These are phyloP conservation scores for Archocentrus centrarchus DNA, from an alignment of 2,113 vertebrate species.

Conservation along the genomic window DNA sequence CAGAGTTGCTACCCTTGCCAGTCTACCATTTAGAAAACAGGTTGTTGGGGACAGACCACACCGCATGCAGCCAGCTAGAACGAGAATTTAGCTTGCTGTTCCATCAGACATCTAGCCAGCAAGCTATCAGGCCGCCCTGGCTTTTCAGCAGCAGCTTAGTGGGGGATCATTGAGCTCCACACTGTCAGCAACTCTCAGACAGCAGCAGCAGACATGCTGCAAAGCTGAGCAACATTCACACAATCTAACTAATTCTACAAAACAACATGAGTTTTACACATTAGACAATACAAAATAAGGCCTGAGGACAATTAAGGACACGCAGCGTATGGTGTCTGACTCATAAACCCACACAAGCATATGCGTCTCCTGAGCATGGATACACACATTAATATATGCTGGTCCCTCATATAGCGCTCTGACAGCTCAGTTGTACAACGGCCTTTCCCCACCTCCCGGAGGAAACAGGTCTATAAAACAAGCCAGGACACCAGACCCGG, in stretches of 20 bases:
- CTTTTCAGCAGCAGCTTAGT: slow-evolving; percentile 70
- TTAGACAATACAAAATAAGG: slow-evolving; percentile 13
- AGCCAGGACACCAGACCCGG: slow-evolving; percentile 65
- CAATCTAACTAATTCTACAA: slow-evolving; percentile 26
- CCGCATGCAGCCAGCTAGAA: slow-evolving; percentile 31
- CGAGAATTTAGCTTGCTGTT: slow-evolving; percentile 25
- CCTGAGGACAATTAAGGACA: slow-evolving; percentile 32
- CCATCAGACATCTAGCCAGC: slow-evolving; percentile 37
- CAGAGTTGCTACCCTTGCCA: not conserved
- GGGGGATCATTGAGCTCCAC: slow-evolving; percentile 67
- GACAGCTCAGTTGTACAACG: slow-evolving; percentile 40
- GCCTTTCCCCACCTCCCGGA: slow-evolving; percentile 36
- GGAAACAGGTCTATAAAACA: slow-evolving; percentile 57
- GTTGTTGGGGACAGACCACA: slow-evolving; percentile 11
- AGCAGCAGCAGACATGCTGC: not conserved
- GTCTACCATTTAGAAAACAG: slow-evolving; percentile 5
- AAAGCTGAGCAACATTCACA: slow-evolving; percentile 38
- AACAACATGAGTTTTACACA: slow-evolving; percentile 28
- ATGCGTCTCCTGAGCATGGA: not conserved
- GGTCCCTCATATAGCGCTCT: slow-evolving; percentile 18
- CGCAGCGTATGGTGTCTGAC: not conserved
- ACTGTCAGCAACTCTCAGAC: slow-evolving; percentile 71
- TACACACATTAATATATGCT: slow-evolving; percentile 28
- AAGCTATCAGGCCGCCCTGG: slow-evolving; percentile 36
- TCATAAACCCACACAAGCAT: not conserved